Base-by-base conservation (phyloP, 1,140 invertebrate genomes). In the Hylaeus volcanicus region DNA sequence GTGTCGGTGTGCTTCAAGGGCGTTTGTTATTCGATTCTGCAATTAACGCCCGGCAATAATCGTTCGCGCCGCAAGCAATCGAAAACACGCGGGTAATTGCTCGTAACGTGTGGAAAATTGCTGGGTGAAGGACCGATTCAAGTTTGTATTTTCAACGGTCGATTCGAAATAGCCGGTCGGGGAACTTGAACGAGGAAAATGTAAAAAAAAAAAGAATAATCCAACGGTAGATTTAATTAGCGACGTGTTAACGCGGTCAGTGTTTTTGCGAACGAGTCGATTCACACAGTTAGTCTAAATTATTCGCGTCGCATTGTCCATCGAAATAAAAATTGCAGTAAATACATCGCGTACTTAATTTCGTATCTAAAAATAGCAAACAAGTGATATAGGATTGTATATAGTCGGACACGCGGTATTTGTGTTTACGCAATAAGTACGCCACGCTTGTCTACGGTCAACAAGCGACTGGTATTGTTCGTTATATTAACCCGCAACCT, bases 41-140 rank as follows among this genome's bases (percentile, higher is more conserved):
- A 79, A 79, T 79, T 79, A 79, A 56, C 37, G n/a, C n/a, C n/a
- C 1, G 45, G 69, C 60, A 73, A 79, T 79, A 79, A 79, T 79
- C 56, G 68, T 79, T 73, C 76, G 69, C 68, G 60, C 76, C 69
- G 60, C 69, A 72, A 64, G 39, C 68, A 69, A 79, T 79, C 69
- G 76, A 55, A 78, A 72, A 78, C 56, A 71, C 43, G 64, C 5
- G 37, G 9, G 43, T 77, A 79, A 79, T 79, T 79, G 69, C 45
- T 11, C 45, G 45, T 45, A 58, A 73, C 69, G 69, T 79, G 76
- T 55, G 69, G 76, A 64, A 73, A 79, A 79, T 73, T 53, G 48
- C 69, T 37, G 43, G 37, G 68, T 6, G 15, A 63, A 63, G 48
- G 45, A 41, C 15, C 9, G 41, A 26, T 72, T 63, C 75, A 48